A percentile compares a stretch with the other conserved stretches of the same genome.
Evolutionary conservation across 1,140 invertebrate species (phyloP).

Genomic region (Araneus ventricosus): DNA sequence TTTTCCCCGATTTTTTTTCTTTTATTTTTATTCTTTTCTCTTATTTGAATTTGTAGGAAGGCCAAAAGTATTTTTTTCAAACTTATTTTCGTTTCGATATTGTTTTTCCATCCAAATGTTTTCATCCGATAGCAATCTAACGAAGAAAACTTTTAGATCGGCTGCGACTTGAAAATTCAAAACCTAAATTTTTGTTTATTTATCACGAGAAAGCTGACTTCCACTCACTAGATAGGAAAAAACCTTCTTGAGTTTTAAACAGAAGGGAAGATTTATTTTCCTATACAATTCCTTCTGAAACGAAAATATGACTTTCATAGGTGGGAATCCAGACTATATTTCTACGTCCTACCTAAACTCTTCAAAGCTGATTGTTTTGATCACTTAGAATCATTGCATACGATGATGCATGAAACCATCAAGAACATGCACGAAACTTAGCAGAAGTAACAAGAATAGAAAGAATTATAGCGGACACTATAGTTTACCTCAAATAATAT

Average conservation of each 20-base stretch:
- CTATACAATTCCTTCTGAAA: neutral
- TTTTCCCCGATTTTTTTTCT: neutral
- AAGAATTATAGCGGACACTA: no score
- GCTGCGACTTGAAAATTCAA: conserved; percentile 23
- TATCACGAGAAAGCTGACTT: neutral
- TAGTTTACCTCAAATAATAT: no score
- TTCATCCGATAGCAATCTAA: conserved; percentile 16
- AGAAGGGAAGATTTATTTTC: neutral
- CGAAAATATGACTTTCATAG: neutral
- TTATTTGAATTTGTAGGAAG: no score
- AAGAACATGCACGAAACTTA: no score
- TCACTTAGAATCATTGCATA: neutral
- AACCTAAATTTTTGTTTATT: neutral
- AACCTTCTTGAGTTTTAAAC: neutral
- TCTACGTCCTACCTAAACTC: neutral
- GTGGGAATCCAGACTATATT: neutral
- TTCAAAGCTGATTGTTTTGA: neutral
- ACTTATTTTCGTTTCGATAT: neutral
- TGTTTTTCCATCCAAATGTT: conserved; percentile 3
- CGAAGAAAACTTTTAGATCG: neutral
- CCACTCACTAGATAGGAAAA: conserved; percentile 23
- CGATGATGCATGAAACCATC: no score
- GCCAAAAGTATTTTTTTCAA: neutral
- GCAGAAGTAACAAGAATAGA: no score
- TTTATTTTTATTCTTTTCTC: neutral